Evolutionary conservation across 2,888 invertebrate species (phyloP).

Genomic region (Anorthoa munda): DNA sequence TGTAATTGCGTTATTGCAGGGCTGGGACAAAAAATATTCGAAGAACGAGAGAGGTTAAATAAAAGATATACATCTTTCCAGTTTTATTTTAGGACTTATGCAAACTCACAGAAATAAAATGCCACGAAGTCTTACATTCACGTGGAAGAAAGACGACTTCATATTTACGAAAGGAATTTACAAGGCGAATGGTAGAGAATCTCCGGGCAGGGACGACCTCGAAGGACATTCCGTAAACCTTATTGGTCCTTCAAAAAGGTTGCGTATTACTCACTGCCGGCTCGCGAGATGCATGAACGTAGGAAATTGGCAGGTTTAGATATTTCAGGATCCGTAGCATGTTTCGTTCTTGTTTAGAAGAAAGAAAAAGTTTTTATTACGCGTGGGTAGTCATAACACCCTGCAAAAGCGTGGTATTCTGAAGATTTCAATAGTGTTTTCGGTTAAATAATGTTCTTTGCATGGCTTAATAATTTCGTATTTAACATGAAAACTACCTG

Average conservation of each 20-base stretch:
- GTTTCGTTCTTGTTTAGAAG: neutral
- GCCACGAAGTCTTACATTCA: neutral
- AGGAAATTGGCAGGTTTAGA: neutral
- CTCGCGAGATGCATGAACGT: neutral
- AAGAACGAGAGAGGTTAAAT: neutral
- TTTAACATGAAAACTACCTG: too few relatives aligned
- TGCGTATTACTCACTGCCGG: neutral
- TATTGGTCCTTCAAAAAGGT: conserved; percentile 27
- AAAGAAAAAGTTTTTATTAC: too few relatives aligned
- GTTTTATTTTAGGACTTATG: neutral
- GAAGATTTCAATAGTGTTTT: neutral
- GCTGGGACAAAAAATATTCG: neutral
- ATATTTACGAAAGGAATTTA: conserved; percentile 11
- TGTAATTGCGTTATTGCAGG: neutral
- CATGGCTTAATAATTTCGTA: neutral
- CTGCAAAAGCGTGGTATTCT: neutral
- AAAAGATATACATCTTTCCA: conserved; percentile 10
- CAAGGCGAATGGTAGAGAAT: conserved; percentile 10
- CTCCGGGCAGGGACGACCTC: neutral
- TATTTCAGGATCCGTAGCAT: neutral
- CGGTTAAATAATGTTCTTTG: neutral
- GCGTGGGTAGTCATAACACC: neutral
- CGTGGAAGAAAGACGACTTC: neutral
- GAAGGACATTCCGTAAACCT: conserved; percentile 22
- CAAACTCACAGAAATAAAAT: conserved; percentile 18